These are phyloP conservation scores for Syndactyla subalaris DNA, from an alignment of 2,797 vertebrate genomes.

Conservation along the genomic window DNA sequence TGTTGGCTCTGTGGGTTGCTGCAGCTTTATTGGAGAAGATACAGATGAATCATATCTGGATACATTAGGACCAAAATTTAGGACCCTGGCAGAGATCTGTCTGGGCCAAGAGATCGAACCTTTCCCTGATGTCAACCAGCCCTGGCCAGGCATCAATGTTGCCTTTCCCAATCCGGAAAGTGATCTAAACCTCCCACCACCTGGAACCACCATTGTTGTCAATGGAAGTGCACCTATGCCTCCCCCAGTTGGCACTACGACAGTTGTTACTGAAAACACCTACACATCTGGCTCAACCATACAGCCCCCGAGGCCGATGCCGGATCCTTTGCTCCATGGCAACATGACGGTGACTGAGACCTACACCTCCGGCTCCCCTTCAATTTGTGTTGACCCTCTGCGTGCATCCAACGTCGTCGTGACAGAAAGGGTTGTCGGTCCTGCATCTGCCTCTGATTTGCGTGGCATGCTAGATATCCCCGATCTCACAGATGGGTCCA, in stretches of 20 bases:
- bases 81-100: slow-evolving; percentile 83
- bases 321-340: slow-evolving; percentile 70
- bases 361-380: slow-evolving; percentile 66
- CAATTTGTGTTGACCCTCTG: slow-evolving; percentile 63
- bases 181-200: slow-evolving; percentile 67
- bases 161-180: slow-evolving; percentile 59
- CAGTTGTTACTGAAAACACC: slow-evolving; percentile 75
- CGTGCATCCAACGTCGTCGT: slow-evolving; percentile 72
- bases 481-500: slow-evolving; percentile 76
- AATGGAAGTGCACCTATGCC: slow-evolving; percentile 51
- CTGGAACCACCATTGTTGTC: slow-evolving; percentile 69
- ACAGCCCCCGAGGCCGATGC: slow-evolving; percentile 64
- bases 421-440: slow-evolving; percentile 78
- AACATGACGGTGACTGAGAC: slow-evolving; percentile 77
- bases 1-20: slow-evolving; percentile 77
- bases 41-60: slow-evolving; percentile 82
- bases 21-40: slow-evolving; percentile 79
- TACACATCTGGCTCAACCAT: slow-evolving; percentile 67
- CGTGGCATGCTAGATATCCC: slow-evolving; percentile 78
- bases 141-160: not conserved
- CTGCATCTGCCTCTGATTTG: slow-evolving; percentile 70
- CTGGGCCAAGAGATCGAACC: slow-evolving; percentile 70
- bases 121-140: slow-evolving; percentile 26
- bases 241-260: slow-evolving; percentile 57
- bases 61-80: slow-evolving; percentile 83